Base-by-base conservation (phyloP, 37 sponge, comb jelly and placozoan genomes). In the Oopsacas minuta region DNA sequence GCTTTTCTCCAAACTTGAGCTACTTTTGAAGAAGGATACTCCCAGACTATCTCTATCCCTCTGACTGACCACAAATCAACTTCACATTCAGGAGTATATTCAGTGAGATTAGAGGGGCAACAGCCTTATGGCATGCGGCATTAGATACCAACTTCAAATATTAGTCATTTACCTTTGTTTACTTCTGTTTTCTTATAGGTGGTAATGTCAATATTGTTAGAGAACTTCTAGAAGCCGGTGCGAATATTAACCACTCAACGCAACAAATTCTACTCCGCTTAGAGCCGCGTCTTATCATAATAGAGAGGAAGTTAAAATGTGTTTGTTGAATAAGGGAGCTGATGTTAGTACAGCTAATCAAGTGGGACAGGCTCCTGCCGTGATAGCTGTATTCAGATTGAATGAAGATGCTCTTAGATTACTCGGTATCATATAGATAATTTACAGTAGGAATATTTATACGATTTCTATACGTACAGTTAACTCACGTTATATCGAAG, bases 251-350 rank as follows among this genome's bases (percentile, higher is more conserved):
- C 52, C 83, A 86, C 32, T 36, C 95, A 15, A 93, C 5, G 89
- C 86, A 0, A 92, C 95, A 23, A 90, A 89, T 0, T 94, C 95
- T 5, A 94, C 95, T 8, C 95, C 95, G 0, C 86, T 94, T 0
- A 38, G 95, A 10, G 95, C 91, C 22, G 95, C 95, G 35, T 90
- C 95, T 20, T 94, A 92, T 37, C 90, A 94, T 38, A 92, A 93
- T 0, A 87, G 87, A 88, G 37, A 90, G 34, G 36, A 87, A 34
- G 91, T 94, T 37, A 92, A 90, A 89, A 87, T 85, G 10, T 86
- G 69, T 30, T 83, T 91, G 39, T 39, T 90, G 36, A 23, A 7
- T 32, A 81, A 37, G 36, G 92, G 89, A 12, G 94, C 94, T 0
- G 87, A 94, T 39, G 86, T 94, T 52, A 88, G 91, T 83, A 91